Conservation (phyloP, 2,113 vertebrate species). For the Engystomops pustulosus region DNA sequence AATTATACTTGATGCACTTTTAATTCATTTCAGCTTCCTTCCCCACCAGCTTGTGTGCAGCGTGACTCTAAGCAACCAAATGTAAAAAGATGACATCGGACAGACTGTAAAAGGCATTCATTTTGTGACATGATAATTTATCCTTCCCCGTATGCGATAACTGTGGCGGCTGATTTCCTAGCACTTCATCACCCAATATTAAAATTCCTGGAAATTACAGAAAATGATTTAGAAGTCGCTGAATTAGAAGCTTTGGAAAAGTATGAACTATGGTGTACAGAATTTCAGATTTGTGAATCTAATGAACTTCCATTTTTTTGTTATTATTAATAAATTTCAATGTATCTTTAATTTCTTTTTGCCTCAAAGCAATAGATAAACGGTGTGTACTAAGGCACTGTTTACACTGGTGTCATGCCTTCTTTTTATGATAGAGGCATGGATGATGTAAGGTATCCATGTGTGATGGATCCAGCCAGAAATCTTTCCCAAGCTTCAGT, state of each 20-base stretch:
- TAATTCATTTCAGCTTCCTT: constrained; percentile 59
- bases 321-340: too few relatives aligned
- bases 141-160: constrained; percentile 56
- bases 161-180: constrained; percentile 44
- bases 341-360: not conserved
- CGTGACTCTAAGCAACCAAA: constrained; percentile 48
- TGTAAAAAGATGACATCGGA: constrained; percentile 58
- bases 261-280: not conserved
- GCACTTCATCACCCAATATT: constrained; percentile 48
- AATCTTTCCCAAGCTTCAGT: not conserved
- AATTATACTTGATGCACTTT: constrained; percentile 61
- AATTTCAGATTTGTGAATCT: not conserved
- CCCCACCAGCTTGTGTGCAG: constrained; percentile 36
- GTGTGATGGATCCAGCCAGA: not conserved
- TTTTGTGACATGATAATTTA: constrained; percentile 58
- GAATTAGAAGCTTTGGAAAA: not conserved
- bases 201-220: constrained; percentile 45
- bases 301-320: not conserved
- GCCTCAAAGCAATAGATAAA: not conserved
- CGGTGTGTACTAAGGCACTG: not conserved
- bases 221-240: constrained; percentile 31
- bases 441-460: not conserved
- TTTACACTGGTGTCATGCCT: not conserved
- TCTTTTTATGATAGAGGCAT: not conserved
- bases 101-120: constrained; percentile 59